These are phyloP conservation scores for Leucopternis melanops DNA, from an alignment of 2,113 vertebrate genomes.

Conservation along the genomic window DNA sequence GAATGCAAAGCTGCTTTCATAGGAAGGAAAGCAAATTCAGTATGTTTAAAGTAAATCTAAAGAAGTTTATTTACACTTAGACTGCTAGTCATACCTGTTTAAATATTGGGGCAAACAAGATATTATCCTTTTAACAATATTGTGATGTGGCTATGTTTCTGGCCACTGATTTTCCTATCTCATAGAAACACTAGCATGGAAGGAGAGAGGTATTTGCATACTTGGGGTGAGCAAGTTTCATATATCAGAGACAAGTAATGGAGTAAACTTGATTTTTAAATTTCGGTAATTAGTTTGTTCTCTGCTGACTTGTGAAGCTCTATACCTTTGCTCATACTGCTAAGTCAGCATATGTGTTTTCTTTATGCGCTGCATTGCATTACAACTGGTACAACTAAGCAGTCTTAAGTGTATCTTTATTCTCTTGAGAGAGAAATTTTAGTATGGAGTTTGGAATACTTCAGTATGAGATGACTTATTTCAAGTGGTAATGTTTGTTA, in stretches of 20 bases:
- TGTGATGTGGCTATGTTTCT: background rate
- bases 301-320: background rate
- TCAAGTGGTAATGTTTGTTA: background rate
- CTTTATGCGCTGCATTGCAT: background rate
- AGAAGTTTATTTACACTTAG: background rate
- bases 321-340: background rate
- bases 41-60: background rate
- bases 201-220: no score
- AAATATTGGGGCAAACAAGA: background rate
- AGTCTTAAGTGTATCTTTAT: background rate
- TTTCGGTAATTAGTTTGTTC: background rate
- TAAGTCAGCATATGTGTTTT: background rate
- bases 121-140: background rate
- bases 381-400: background rate
- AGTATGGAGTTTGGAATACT: background rate
- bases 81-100: background rate
- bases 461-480: background rate
- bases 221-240: background rate
- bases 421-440: background rate
- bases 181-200: no score
- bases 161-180: background rate
- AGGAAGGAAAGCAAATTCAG: background rate
- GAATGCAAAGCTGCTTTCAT: background rate
- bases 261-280: background rate
- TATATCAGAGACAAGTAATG: background rate